phyloP scores from a whole-genome alignment of 2,888 invertebrate species.

The Hylaea fasciaria region DNA sequence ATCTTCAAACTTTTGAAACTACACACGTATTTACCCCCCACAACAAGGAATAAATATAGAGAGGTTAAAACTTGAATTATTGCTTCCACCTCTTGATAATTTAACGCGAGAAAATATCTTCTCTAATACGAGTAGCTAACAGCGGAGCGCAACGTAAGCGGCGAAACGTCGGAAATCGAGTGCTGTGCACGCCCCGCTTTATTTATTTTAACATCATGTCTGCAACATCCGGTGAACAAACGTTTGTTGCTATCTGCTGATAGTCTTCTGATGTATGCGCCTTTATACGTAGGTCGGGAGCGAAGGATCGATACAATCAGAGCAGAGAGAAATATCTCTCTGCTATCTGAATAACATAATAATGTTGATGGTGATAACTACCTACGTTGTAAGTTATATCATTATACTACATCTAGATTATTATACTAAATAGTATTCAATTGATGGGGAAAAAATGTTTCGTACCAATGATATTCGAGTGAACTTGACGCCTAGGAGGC shows the following conservation, averaged over 20 bases:
- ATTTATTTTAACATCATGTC: conserved; percentile 82
- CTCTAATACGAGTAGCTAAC: conserved; percentile 40
- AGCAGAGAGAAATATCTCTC: too few species aligned
- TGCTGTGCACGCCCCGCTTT: conserved; percentile 65
- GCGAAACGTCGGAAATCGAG: conserved; percentile 75
- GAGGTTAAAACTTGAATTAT: conserved; percentile 49
- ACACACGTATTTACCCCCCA: not conserved
- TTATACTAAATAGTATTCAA: too few species aligned
- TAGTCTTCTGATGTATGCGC: conserved; percentile 57
- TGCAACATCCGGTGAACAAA: conserved; percentile 71
- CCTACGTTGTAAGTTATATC: too few species aligned
- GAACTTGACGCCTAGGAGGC: too few species aligned
- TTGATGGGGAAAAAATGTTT: too few species aligned
- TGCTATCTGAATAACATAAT: too few species aligned
- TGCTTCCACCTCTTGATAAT: conserved; percentile 62
- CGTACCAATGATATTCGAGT: too few species aligned
- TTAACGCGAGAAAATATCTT: conserved; percentile 64
- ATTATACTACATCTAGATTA: too few species aligned
- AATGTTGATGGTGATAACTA: too few species aligned
- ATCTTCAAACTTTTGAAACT: not conserved
- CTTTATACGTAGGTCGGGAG: conserved; percentile 24
- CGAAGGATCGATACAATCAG: not conserved
- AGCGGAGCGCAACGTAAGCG: conserved; percentile 65
- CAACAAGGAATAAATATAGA: conserved; percentile 13
- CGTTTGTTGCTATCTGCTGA: conserved; percentile 64